Base-by-base conservation (phyloP, 2,113 vertebrate species). In the Chaenocephalus aceratus region DNA sequence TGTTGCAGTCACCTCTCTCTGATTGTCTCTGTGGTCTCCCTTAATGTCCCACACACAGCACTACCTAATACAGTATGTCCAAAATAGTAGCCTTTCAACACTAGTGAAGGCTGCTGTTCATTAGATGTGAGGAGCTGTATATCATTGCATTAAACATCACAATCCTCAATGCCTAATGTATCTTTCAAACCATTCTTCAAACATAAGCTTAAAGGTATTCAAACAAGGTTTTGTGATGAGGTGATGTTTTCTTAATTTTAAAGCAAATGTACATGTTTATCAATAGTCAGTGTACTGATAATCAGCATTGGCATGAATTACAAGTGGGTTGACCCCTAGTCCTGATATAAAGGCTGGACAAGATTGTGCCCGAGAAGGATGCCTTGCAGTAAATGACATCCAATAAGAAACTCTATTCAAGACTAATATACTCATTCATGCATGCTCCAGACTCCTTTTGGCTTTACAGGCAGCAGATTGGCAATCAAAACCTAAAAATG, bases 401-500 rank as follows among this genome's bases (percentile, higher is more conserved):
- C 85, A 21, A 83, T 78, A 87, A 74, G 82, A 78, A 80, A 59
- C 62, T 75, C 58, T 68, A 69, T 83, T 90, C 72, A 79, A 75
- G 21, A 70, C 73, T 76, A 88, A 83, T 74, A 74, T 76, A 66
- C 60, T 63, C 48, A 71, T 79, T 79, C 67, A 49, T 81, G 62
- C 75, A 75, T 26, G 44, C 68, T 59, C 44, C 51, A 73, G 75
- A 70, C 70, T 66, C 36, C 63, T 75, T 75, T 56, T 77, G 18
- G 49, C 74, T 81, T 56, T 61, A 57, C 53, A 49, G 78, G 70
- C 65, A 71, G 41, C 18, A 67, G 45, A 79, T 77, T 75, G 72
- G 58, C 69, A 81, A 86, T 89, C 76, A 85, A 83, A 82, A 71
- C 48, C 67, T 88, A 71, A 53, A 88, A 85, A 85, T 73, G 36